Evolutionary conservation across 2,888 invertebrate genomes (phyloP), one percentile per base, ranked within the genome.

Genomic region (Clusia tigrina): DNA sequence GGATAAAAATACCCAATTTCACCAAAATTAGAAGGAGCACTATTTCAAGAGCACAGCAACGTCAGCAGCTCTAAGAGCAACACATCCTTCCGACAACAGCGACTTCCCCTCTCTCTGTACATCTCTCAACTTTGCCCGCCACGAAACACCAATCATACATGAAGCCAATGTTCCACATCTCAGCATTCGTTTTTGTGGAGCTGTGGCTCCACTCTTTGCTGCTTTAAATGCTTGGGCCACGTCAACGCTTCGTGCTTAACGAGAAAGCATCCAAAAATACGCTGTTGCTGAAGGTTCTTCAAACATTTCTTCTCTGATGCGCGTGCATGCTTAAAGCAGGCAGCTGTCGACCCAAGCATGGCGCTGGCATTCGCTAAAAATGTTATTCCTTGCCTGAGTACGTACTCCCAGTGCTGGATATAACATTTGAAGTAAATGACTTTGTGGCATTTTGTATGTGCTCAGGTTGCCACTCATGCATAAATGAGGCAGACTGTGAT

Each of bases 181-280:
- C 12, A 9, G 32, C 32, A 9, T 9, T 9, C 32, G 32, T 32
- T 5, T n/a, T n/a, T n/a, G n/a, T n/a, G 32, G 6, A 32, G 32
- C 5, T 9, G 12, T 12, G 12, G 32, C 12, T 32, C 32, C 5
- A 12, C 32, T 32, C 32, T 12, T 5, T 32, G 5, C 32, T n/a
- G 32, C 32, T 32, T 32, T 9, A 32, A 62, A 60, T 62, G 62
- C 62, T 54, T 62, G 66, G 59, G 60, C 62, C 42, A 54, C 58
- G 60, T 62, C 61, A 64, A 54, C 59, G 64, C 51, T 62, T 64
- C 64, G 66, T 66, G 66, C 66, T 62, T 62, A 66, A 66, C 66
- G 59, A 66, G 64, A 57, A 15, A 15, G 12, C 32, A 32, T 32
- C 32, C 5, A 32, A 32, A 32, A 5, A 42, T 17, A n/a, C 42